A percentile compares a stretch with the other conserved stretches of the same genome.
Conservation (phyloP, 2,888 invertebrate species). For the Ommatoiulus sabulosus region DNA sequence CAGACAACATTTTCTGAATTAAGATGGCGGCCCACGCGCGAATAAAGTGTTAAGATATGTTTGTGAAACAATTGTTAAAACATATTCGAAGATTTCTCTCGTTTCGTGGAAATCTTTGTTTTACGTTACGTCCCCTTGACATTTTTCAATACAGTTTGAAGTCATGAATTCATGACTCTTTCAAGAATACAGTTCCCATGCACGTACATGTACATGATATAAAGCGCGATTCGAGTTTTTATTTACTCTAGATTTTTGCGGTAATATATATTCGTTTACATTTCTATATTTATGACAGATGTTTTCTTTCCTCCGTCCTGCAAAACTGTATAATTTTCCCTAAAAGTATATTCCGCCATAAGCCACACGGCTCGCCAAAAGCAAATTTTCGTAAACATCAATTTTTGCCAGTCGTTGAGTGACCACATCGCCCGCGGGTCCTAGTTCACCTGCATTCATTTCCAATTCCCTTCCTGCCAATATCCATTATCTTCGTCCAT, state of each 20-base stretch:
- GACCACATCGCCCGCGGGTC: background rate
- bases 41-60: no score
- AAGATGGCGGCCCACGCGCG: no score
- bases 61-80: no score
- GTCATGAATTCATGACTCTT: no score
- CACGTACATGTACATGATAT: background rate
- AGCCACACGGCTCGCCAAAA: background rate
- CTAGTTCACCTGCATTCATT: constrained; percentile 22
- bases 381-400: constrained; percentile 1
- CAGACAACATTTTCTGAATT: no score
- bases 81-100: no score
- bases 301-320: background rate
- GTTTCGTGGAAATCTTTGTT: no score
- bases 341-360: background rate
- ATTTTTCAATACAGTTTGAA: no score
- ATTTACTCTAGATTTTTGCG: background rate
- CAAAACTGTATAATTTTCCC: background rate
- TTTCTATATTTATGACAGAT: background rate
- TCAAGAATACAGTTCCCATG: background rate
- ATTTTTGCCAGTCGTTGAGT: background rate
- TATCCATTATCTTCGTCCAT: constrained; percentile 36
- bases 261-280: background rate
- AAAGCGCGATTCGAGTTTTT: background rate
- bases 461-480: constrained; percentile 32
- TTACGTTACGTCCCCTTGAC: no score